Base-by-base conservation (phyloP, 2,888 invertebrate species). In the Neuroscelio doddi region DNA sequence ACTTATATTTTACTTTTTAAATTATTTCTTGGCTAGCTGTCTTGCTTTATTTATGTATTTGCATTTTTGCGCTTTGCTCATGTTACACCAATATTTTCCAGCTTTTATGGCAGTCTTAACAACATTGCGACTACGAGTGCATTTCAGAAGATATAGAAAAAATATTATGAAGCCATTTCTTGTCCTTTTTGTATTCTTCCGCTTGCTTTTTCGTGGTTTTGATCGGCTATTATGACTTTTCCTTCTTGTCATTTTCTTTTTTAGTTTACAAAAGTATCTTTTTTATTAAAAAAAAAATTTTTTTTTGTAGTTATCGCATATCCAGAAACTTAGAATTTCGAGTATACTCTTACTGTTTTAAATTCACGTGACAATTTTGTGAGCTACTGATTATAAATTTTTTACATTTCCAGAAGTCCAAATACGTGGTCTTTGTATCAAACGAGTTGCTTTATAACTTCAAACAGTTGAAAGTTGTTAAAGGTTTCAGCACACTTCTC, bases 91-190 rank as follows among this genome's bases (percentile, higher is more conserved):
- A 36, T 57, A 66, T 45, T 61, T 56, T n/a, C 69, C 69, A 0
- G 69, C 69, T 52, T 44, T n/a, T 9, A 65, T 47, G 0, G 66
- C 69, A 0, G 45, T 44, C 21, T 45, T 30, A 8, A 64, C 24
- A 9, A 69, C 57, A 27, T 61, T 41, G 0, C 34, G 34, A 9
- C 44, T 66, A 16, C 52, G 44, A 9, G 29, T 61, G 0, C 16
- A 5, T 17, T 51, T 61, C 10, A 66, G 26, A 44, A 66, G 12
- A 0, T 17, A 9, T 3, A 69, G 51, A 16, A 42, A 69, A 30
- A 53, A 69, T 14, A 65, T 1, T 15, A 69, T 67, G 15, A 56
- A 64, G 14, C 58, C 69, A 15, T 70, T 62, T 29, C 38, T 65
- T 45, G 49, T 39, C 27, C 17, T 24, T 34, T 17, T 21, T 17